Evolutionary conservation across 1,140 invertebrate genomes (phyloP).

Genomic region (Drosophila suzukii): DNA sequence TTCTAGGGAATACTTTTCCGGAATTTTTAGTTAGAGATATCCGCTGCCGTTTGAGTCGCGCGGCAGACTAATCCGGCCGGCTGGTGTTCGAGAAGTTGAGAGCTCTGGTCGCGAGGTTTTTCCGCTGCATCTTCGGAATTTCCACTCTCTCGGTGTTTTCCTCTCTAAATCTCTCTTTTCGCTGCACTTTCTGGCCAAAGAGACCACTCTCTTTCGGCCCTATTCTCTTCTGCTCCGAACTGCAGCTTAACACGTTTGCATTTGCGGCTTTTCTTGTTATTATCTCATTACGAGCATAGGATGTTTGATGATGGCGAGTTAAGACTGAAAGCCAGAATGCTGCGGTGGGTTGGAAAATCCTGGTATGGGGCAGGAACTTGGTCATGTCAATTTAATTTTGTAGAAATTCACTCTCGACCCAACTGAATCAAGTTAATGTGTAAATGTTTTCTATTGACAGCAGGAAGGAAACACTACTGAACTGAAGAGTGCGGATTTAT

Average conservation of each 20-base stretch:
- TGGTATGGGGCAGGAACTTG: slow-evolving; percentile 2
- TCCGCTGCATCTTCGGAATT: slow-evolving; percentile 35
- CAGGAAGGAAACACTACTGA: not conserved
- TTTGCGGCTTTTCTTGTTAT: slow-evolving; percentile 64
- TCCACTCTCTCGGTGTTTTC: slow-evolving; percentile 19
- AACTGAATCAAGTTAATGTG: slow-evolving; percentile 47
- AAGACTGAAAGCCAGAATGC: slow-evolving; percentile 7
- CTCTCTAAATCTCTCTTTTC: slow-evolving; percentile 30
- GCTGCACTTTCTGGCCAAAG: slow-evolving; percentile 52
- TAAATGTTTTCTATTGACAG: slow-evolving; percentile 23
- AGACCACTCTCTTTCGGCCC: slow-evolving; percentile 10
- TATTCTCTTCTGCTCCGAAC: not conserved
- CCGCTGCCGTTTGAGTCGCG: slow-evolving; percentile 68
- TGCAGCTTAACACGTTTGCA: slow-evolving; percentile 44
- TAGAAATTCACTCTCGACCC: slow-evolving; percentile 45
- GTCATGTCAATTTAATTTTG: slow-evolving; percentile 45
- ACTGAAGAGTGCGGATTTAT: slow-evolving; percentile 8
- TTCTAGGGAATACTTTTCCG: slow-evolving; percentile 12
- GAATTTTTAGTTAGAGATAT: slow-evolving; percentile 13
- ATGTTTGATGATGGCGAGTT: slow-evolving; percentile 30
- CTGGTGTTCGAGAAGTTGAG: slow-evolving; percentile 44
- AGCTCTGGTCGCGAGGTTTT: slow-evolving; percentile 32
- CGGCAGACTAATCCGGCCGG: slow-evolving; percentile 73
- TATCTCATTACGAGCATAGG: slow-evolving; percentile 69
- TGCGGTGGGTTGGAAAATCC: slow-evolving; percentile 14